These are phyloP conservation scores for Pogonomyrmex californicus DNA, from an alignment of 1,140 invertebrate genomes.

Conservation along the genomic window DNA sequence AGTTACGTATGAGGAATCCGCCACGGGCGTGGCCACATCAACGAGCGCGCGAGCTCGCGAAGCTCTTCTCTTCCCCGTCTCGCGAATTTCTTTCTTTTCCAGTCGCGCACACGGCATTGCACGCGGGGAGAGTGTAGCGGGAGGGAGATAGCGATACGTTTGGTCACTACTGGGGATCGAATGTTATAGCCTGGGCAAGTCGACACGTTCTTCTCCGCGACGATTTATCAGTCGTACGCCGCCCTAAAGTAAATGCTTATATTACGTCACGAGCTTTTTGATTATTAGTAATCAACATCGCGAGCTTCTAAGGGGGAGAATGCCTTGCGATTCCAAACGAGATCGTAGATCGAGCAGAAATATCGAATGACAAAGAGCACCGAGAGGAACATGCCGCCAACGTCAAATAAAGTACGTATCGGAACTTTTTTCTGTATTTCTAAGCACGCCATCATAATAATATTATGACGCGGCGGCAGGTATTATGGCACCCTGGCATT, in stretches of 20 bases:
- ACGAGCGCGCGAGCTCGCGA: conserved; percentile 80
- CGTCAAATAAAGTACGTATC: not conserved
- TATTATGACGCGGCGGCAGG: not conserved
- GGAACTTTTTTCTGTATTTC: not conserved
- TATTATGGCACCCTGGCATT: conserved; percentile 64
- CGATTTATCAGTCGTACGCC: not conserved
- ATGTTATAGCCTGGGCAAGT: not conserved
- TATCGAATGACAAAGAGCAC: not conserved
- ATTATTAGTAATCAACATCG: too few species aligned
- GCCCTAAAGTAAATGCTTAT: not conserved
- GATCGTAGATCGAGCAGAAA: not conserved
- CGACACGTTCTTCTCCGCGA: not conserved
- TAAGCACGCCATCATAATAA: not conserved
- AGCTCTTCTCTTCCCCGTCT: conserved; percentile 77
- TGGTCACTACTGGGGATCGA: conserved; percentile 6
- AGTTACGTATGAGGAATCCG: conserved; percentile 87
- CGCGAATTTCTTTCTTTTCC: conserved; percentile 73
- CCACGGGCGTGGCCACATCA: conserved; percentile 86
- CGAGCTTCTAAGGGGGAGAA: not conserved
- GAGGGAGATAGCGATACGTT: conserved; percentile 28
- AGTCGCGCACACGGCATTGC: conserved; percentile 51
- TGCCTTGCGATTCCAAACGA: not conserved
- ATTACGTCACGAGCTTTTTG: not conserved
- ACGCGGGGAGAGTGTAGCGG: not conserved
- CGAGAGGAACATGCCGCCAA: not conserved